Conservation (phyloP, 1,140 invertebrate genomes). For the Euura saliciscinereae region DNA sequence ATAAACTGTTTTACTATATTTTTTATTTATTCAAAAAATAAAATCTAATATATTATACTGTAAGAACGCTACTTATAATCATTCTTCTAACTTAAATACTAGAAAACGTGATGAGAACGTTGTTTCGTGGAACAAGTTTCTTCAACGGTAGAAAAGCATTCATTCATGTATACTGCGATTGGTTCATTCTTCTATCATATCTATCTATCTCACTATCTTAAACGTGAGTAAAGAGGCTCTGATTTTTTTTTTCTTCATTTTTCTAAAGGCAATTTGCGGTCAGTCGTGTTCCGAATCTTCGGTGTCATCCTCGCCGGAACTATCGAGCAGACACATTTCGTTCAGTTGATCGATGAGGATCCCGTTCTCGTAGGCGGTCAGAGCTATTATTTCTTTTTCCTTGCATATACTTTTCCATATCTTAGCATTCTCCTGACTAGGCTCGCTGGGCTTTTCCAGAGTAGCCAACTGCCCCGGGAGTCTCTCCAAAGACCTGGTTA, state of each 20-base stretch:
- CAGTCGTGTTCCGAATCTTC: constrained; percentile 17
- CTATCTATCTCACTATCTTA: no score
- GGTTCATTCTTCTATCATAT: no score
- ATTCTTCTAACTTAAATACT: no score
- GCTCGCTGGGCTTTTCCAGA: constrained; percentile 35
- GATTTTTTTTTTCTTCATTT: no score
- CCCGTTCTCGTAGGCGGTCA: constrained; percentile 55
- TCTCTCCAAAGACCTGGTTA: constrained; percentile 43
- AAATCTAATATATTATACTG: constrained; percentile 6
- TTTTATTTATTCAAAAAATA: not conserved
- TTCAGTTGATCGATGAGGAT: constrained; percentile 54
- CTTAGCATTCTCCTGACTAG: constrained; percentile 43
- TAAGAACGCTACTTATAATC: no score
- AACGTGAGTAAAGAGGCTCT: no score
- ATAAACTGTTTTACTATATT: not conserved
- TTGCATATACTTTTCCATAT: constrained; percentile 55
- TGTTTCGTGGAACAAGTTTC: no score
- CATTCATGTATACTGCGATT: no score
- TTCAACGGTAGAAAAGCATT: no score
- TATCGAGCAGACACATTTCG: constrained; percentile 26
- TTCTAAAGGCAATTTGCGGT: no score
- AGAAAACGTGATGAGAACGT: no score
- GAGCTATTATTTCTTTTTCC: constrained; percentile 56
- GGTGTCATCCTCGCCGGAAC: constrained; percentile 18
- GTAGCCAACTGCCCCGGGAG: constrained; percentile 41